These are phyloP conservation scores for Tetramorium bicarinatum DNA, from an alignment of 2,888 invertebrate genomes.

Conservation along the genomic window DNA sequence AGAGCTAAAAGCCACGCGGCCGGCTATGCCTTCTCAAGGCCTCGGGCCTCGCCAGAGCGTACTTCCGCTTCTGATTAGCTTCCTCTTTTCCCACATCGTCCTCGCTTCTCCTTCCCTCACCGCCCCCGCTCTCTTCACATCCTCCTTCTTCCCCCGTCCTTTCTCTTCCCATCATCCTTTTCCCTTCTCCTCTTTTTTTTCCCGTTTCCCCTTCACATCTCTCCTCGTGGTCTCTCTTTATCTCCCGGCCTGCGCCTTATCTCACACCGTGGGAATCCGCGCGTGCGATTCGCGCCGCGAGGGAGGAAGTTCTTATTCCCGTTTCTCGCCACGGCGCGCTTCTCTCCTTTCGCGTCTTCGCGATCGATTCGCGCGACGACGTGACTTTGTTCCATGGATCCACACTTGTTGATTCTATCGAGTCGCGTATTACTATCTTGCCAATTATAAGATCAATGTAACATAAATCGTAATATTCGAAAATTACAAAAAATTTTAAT, in stretches of 20 bases:
- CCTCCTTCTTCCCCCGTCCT: constrained; percentile 44
- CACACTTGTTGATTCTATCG: constrained; percentile 19
- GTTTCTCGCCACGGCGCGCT: constrained; percentile 55
- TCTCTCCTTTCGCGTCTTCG: background rate
- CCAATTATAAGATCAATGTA: background rate
- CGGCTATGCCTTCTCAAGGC: constrained; percentile 82
- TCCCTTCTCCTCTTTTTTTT: constrained; percentile 59
- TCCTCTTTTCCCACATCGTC: constrained; percentile 86
- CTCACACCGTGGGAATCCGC: constrained; percentile 78
- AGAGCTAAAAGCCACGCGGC: constrained; percentile 81
- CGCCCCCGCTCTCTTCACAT: background rate
- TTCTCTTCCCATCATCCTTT: constrained; percentile 52
- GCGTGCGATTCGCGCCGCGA: constrained; percentile 79
- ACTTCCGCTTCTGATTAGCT: constrained; percentile 86
- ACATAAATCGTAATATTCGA: too few relatives aligned
- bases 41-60: constrained; percentile 83
- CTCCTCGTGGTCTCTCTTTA: constrained; percentile 62
- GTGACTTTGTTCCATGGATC: background rate
- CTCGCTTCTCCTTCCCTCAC: constrained; percentile 64
- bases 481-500: background rate
- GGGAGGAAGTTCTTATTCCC: constrained; percentile 72
- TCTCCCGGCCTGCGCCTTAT: constrained; percentile 67
- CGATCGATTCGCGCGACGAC: constrained; percentile 18
- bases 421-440: background rate
- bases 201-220: constrained; percentile 54